Percentiles rank a stretch among this genome's conserved stretches.
These are phyloP conservation scores for Stylophora pistillata DNA, from an alignment of 64 coral and sea anemone species.

Conservation along the genomic window DNA sequence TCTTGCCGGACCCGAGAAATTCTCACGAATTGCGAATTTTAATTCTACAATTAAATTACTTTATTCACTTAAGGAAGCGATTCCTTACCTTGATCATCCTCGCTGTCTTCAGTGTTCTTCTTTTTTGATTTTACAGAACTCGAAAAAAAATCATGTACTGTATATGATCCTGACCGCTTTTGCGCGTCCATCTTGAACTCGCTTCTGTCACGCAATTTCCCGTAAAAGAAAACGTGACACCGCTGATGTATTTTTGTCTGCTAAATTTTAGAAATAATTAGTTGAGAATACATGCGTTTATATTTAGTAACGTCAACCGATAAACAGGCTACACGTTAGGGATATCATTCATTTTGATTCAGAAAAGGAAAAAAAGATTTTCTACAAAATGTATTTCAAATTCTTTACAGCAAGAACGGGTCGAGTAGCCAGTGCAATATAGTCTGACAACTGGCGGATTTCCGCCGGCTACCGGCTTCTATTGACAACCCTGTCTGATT, in stretches of 20 bases:
- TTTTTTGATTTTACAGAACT: conserved; percentile 39
- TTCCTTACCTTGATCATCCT: conserved; percentile 43
- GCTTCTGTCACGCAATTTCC: conserved; percentile 26
- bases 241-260: conserved; percentile 34
- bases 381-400: conserved; percentile 41
- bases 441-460: no score
- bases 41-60: conserved; percentile 42
- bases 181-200: conserved; percentile 31
- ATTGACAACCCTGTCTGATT: no score
- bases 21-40: conserved; percentile 34
- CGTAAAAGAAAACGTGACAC: conserved; percentile 37
- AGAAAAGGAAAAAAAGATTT: conserved; percentile 27
- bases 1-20: conserved; percentile 36
- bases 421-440: background rate
- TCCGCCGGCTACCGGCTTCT: no score
- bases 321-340: conserved; percentile 30
- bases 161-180: conserved; percentile 37
- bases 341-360: conserved; percentile 41
- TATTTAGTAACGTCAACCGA: conserved; percentile 34
- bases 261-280: conserved; percentile 36
- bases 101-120: conserved; percentile 28
- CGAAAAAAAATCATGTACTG: conserved; percentile 38
- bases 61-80: conserved; percentile 41
- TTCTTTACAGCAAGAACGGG: conserved; percentile 36
- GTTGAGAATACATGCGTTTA: conserved; percentile 33